These are phyloP conservation scores for Lamproptera curius DNA, from an alignment of 2,888 invertebrate genomes.

Conservation along the genomic window DNA sequence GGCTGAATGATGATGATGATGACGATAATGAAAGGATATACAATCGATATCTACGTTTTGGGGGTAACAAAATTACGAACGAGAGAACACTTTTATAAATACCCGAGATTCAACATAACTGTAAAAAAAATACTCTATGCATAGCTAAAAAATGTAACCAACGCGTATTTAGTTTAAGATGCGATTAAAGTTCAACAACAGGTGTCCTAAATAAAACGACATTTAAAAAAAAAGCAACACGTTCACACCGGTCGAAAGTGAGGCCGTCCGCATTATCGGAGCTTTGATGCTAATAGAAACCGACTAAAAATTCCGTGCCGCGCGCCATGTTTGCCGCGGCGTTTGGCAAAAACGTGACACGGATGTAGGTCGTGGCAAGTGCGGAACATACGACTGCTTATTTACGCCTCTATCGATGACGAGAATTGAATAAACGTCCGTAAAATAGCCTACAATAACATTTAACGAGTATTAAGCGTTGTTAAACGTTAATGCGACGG, in stretches of 20 bases:
- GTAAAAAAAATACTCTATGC: no score
- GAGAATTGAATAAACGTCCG: conserved; percentile 1
- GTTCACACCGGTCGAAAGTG: conserved; percentile 59
- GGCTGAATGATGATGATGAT: no score
- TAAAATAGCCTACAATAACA: conserved; percentile 24
- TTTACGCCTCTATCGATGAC: conserved; percentile 17
- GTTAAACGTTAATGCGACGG: no score
- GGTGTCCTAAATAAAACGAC: conserved; percentile 6
- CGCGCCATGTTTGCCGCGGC: conserved; percentile 44
- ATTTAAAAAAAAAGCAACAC: conserved; percentile 49
- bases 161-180: background rate
- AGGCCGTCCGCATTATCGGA: conserved; percentile 65
- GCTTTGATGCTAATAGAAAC: conserved; percentile 67
- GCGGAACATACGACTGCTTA: conserved; percentile 40
- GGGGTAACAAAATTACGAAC: no score
- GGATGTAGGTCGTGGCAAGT: conserved; percentile 70
- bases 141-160: no score
- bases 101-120: no score
- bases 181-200: background rate
- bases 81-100: no score
- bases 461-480: no score
- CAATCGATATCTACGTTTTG: no score
- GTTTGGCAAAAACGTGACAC: conserved; percentile 61
- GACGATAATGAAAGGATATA: no score
- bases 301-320: conserved; percentile 51